These are phyloP conservation scores for Drosophila malerkotliana DNA, from an alignment of 1,140 invertebrate species.

Conservation along the genomic window DNA sequence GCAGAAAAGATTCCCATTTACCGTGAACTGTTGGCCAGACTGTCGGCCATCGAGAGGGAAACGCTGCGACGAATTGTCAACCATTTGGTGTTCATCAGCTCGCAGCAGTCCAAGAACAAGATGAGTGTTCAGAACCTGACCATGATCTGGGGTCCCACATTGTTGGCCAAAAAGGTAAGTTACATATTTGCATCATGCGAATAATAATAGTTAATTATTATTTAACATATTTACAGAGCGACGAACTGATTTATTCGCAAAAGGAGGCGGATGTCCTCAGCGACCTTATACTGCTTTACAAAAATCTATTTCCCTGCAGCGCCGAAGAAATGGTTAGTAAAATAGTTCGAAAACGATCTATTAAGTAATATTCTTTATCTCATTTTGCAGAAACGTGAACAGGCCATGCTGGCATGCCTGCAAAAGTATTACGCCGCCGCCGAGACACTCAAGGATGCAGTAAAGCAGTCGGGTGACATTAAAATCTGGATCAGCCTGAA, in stretches of 20 bases:
- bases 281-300: slow-evolving; percentile 88
- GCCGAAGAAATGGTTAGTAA: slow-evolving; percentile 82
- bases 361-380: background rate
- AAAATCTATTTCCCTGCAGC: slow-evolving; percentile 85
- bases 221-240: slow-evolving; percentile 31
- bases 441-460: slow-evolving; percentile 84
- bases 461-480: slow-evolving; percentile 90
- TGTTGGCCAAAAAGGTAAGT: slow-evolving; percentile 89
- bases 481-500: slow-evolving; percentile 89
- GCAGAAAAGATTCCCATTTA: slow-evolving; percentile 86
- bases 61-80: slow-evolving; percentile 90
- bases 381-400: slow-evolving; percentile 86
- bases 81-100: slow-evolving; percentile 92
- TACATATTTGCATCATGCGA: too few species aligned
- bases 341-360: background rate
- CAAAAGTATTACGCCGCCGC: slow-evolving; percentile 87
- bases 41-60: slow-evolving; percentile 89
- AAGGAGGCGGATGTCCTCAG: slow-evolving; percentile 88
- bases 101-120: slow-evolving; percentile 89
- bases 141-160: slow-evolving; percentile 92
- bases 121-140: slow-evolving; percentile 93
- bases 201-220: too few species aligned
- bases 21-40: slow-evolving; percentile 87
- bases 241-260: slow-evolving; percentile 86
- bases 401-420: slow-evolving; percentile 88